Base-by-base conservation (phyloP, 2,797 vertebrate species). In the Phylloscopus collybita region DNA sequence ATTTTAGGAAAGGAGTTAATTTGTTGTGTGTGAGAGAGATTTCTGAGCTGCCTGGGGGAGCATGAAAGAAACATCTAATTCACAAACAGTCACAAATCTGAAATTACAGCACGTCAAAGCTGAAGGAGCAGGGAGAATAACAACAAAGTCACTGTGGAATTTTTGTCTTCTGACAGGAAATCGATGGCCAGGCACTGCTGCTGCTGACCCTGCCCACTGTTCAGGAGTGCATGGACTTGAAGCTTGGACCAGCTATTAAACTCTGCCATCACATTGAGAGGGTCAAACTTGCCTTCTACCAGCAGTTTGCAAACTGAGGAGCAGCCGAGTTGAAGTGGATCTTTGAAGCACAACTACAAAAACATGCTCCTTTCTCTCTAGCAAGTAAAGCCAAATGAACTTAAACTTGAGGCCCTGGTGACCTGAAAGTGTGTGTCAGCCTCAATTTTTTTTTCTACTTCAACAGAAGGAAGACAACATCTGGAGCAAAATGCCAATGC, bases 141-240 rank as follows among this genome's bases (percentile, higher is more conserved):
- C 72, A 79, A 34, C 40, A 11, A 80, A 79, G 42, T 92, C 79
- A 91, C 59, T 69, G 1, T 82, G 45, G 74, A 73, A 74, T 64
- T 94, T 97, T 93, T 97, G 60, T 97, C 83, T 93, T 45, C 83
- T 93, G 53, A 93, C 95, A 99, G 99, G 99, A 99, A 97, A 99
- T 99, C 15, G 99, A 99, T 23, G 99, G 99, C 80, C 99, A 99
- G 96, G 99, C 99, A 10, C 98, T 99, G 89, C 98, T 99, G 87
- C 98, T 99, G 94, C 98, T 99, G 84, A 99, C 99, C 80, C 98
- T 99, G 80, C 99, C 99, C 17, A 99, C 99, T 3, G 99, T 99
- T 90, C 99, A 99, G 97, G 99, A 99, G 97, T 99, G 99, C 94
- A 99, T 99, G 99, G 99, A 99, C 97, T 98, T 99, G 97, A 99